Conservation (phyloP, 2,888 invertebrate species). For the Cantharis lateralis region DNA sequence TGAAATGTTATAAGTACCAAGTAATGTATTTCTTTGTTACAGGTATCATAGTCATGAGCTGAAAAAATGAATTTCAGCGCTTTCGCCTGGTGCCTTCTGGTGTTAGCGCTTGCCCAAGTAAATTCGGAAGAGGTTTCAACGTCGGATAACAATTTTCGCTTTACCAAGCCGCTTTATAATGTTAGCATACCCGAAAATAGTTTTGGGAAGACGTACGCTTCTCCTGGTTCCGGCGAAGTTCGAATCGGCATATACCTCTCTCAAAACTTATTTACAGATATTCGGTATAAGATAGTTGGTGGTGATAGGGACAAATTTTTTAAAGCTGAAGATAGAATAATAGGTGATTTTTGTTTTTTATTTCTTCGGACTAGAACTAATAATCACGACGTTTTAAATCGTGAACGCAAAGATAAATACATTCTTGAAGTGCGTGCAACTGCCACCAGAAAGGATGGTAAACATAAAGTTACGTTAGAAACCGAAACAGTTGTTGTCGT, state of each 20-base stretch:
- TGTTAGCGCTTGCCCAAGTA: slow-evolving; percentile 46
- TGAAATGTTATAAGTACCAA: background rate
- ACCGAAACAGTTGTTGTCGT: slow-evolving; percentile 75
- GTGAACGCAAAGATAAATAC: slow-evolving; percentile 88
- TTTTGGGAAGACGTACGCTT: slow-evolving; percentile 84
- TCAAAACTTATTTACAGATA: slow-evolving; percentile 56
- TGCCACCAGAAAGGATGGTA: slow-evolving; percentile 62
- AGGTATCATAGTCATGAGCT: slow-evolving; percentile 51
- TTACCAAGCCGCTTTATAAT: slow-evolving; percentile 79
- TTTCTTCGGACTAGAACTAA: slow-evolving; percentile 87
- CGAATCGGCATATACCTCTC: slow-evolving; percentile 77
- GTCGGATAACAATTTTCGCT: slow-evolving; percentile 63
- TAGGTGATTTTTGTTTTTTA: slow-evolving; percentile 95
- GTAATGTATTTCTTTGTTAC: slow-evolving; percentile 37
- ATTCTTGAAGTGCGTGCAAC: slow-evolving; percentile 77
- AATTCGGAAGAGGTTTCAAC: slow-evolving; percentile 41
- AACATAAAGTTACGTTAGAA: slow-evolving; percentile 66
- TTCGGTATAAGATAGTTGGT: slow-evolving; percentile 84
- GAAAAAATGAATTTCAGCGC: slow-evolving; percentile 51
- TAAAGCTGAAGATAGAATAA: slow-evolving; percentile 84
- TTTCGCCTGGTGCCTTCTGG: slow-evolving; percentile 51
- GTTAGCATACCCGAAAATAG: slow-evolving; percentile 92
- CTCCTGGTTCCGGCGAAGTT: slow-evolving; percentile 70
- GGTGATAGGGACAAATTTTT: slow-evolving; percentile 91
- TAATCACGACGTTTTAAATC: slow-evolving; percentile 85